These are phyloP conservation scores for Cantharis nigra DNA, from an alignment of 2,888 invertebrate species.

Conservation along the genomic window DNA sequence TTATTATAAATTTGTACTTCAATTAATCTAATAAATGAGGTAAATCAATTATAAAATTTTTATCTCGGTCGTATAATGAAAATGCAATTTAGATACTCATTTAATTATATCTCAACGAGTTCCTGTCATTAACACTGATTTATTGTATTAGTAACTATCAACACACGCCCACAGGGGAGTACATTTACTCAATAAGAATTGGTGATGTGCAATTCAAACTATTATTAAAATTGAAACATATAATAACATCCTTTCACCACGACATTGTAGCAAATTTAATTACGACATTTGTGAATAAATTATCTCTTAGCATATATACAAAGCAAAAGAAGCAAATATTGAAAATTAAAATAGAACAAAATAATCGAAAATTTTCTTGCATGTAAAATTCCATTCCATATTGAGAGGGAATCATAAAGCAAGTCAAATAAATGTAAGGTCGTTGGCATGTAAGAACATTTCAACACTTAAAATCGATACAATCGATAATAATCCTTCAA, in stretches of 20 bases:
- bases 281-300: background rate
- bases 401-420: background rate
- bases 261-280: background rate
- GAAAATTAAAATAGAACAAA: background rate
- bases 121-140: background rate
- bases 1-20: background rate
- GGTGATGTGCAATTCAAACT: background rate
- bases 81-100: background rate
- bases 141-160: background rate
- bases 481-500: background rate
- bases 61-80: background rate
- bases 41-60: background rate
- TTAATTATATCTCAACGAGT: slow-evolving; percentile 3
- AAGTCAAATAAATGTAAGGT: background rate
- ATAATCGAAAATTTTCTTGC: background rate
- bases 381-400: background rate
- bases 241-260: background rate
- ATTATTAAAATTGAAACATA: background rate
- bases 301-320: background rate
- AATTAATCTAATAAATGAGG: background rate
- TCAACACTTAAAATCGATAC: background rate
- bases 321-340: background rate
- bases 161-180: background rate
- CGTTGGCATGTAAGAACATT: background rate
- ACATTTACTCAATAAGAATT: slow-evolving; percentile 1